Percentiles rank a stretch among this genome's conserved stretches.
Evolutionary conservation across 1,140 invertebrate species (phyloP).

Genomic region (Diprion similis): DNA sequence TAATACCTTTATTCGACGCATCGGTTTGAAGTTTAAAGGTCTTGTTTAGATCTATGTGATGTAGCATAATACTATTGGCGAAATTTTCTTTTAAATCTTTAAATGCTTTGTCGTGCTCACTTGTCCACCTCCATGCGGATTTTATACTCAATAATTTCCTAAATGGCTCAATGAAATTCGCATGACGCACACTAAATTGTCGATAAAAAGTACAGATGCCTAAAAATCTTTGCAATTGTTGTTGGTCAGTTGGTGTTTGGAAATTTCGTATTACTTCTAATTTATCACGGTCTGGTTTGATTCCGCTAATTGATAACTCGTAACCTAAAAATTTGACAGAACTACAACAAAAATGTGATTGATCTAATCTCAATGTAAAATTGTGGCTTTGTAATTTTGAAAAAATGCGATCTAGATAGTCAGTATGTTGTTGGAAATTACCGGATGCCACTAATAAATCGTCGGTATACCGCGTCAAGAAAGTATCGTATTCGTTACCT

Average conservation of each 20-base stretch:
- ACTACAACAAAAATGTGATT: constrained; percentile 20
- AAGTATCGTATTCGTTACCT: constrained; percentile 14
- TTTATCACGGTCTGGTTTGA: constrained; percentile 19
- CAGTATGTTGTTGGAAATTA: constrained; percentile 22
- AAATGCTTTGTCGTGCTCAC: constrained; percentile 17
- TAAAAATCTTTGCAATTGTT: constrained; percentile 28
- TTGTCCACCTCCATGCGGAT: constrained; percentile 16
- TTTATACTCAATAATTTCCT: constrained; percentile 21
- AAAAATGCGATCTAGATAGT: constrained; percentile 15
- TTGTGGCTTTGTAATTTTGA: constrained; percentile 10
- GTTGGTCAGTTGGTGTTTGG: constrained; percentile 24
- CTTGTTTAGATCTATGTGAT: constrained; percentile 19
- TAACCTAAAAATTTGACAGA: constrained; percentile 24
- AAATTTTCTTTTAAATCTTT: constrained; percentile 29
- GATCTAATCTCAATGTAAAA: constrained; percentile 22
- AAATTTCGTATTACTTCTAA: constrained; percentile 24
- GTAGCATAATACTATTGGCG: constrained; percentile 15
- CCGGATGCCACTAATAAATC: constrained; percentile 24
- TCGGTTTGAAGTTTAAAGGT: constrained; percentile 27
- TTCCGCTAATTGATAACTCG: constrained; percentile 11
- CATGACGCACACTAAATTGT: constrained; percentile 20
- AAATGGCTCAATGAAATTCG: constrained; percentile 23
- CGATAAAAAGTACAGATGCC: constrained; percentile 32
- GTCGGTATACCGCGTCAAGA: constrained; percentile 23
- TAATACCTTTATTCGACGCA: constrained; percentile 22